Evolutionary conservation across 2,113 vertebrate genomes (phyloP), one percentile per base, ranked within the genome.

Genomic region (Mormyrus lacerda): DNA sequence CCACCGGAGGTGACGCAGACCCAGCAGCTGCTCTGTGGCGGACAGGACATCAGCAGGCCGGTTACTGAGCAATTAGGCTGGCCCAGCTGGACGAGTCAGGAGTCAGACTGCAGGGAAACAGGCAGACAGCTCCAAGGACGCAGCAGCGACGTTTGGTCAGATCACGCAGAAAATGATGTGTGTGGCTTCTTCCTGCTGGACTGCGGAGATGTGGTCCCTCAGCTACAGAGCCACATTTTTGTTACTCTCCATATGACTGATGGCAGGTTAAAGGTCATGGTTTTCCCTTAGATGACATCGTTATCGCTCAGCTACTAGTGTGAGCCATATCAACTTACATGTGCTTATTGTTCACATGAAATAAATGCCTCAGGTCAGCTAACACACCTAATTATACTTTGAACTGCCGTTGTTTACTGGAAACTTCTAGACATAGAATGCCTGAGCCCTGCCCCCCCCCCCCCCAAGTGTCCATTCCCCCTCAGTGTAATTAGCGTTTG

Each of bases 61-160:
- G 91, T 93, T 94, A 91, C 91, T 91, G 91, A 94, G 93, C 94
- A 95, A 95, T 95, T 95, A 95, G 93, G 92, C 65, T 9, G 83
- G 86, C 89, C 73, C 47, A 90, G 90, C 91, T 88, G 89, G 86
- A 88, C 58, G 91, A 90, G 6, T 79, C 17, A 19, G 31, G 17
- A 39, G 92, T 94, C 83, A 91, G 91, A 85, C 87, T 48, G 61
- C 89, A 35, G 89, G 85, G 89, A 89, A 88, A 50, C 88, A 91
- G 86, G 89, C 87, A 61, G 73, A 39, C 10, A 19, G 91, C 91
- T 90, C 94, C 94, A 94, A 91, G 92, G 85, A 73, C 39, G 89
- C 90, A 86, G 42, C 50, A 31, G n/a, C 89, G 91, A 88, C 91
- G 90, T 91, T 89, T 90, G 91, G 90, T 89, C 90, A 91, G 90